Conservation (phyloP, 2,888 invertebrate species). For the Archips crataeganus region DNA sequence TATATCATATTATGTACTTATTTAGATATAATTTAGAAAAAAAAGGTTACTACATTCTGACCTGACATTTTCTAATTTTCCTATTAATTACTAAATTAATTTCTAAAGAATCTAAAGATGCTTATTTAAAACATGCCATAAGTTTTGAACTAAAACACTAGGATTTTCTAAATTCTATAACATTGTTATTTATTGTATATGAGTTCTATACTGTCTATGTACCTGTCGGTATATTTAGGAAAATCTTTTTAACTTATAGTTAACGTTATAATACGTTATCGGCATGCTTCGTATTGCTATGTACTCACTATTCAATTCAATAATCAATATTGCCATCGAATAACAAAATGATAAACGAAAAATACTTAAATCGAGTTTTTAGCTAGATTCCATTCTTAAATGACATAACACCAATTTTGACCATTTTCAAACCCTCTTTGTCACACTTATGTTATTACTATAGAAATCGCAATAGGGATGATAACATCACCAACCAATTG, state of each 20-base stretch:
- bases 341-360: background rate
- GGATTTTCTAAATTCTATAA: slow-evolving; percentile 8
- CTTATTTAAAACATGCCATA: slow-evolving; percentile 1
- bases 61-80: background rate
- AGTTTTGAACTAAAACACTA: slow-evolving; percentile 7
- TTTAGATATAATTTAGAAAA: no score
- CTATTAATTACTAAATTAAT: slow-evolving; percentile 10
- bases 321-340: slow-evolving; percentile 8
- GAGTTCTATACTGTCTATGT: slow-evolving; percentile 14
- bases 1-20: no score
- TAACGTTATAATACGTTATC: background rate
- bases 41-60: background rate
- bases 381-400: no score
- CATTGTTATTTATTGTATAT: background rate
- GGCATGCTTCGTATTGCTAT: slow-evolving; percentile 18
- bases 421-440: no score
- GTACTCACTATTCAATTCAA: slow-evolving; percentile 25
- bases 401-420: no score
- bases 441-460: no score
- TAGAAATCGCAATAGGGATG: no score
- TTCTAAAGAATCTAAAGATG: slow-evolving; percentile 9
- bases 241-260: background rate
- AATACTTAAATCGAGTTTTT: background rate
- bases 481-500: no score
- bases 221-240: slow-evolving; percentile 5